These are phyloP conservation scores for Fistularia tabacaria DNA, from an alignment of 2,797 vertebrate species.

Conservation along the genomic window DNA sequence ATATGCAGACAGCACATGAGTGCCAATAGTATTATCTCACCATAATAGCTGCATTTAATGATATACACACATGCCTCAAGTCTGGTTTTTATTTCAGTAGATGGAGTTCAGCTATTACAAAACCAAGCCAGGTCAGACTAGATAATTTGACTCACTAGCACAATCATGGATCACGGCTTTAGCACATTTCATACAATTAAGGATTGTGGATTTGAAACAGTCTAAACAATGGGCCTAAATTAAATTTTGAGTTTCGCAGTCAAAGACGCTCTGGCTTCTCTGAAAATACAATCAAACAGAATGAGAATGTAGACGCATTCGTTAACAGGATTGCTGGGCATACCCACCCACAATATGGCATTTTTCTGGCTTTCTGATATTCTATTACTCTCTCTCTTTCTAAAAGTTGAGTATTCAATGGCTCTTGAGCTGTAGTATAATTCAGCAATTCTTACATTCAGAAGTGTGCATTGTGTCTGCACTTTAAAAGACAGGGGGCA, in stretches of 20 bases:
- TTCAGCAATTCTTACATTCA: slow-evolving; percentile 46
- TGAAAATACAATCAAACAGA: slow-evolving; percentile 66
- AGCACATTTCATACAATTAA: slow-evolving; percentile 70
- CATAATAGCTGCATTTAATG: slow-evolving; percentile 71
- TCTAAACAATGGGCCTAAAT: slow-evolving; percentile 77
- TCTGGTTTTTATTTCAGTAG: slow-evolving; percentile 63
- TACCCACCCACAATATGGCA: slow-evolving; percentile 61
- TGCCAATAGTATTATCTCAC: slow-evolving; percentile 62
- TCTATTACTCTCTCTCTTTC: slow-evolving; percentile 59
- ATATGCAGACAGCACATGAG: slow-evolving; percentile 46
- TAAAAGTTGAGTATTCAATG: slow-evolving; percentile 37
- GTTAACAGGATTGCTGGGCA: slow-evolving; percentile 75
- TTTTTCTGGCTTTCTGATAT: slow-evolving; percentile 56
- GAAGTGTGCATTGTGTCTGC: slow-evolving; percentile 55
- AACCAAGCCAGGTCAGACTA: slow-evolving; percentile 68
- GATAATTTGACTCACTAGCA: slow-evolving; percentile 55
- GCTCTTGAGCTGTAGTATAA: slow-evolving; percentile 36
- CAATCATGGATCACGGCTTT: slow-evolving; percentile 66
- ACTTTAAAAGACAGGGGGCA: slow-evolving; percentile 56
- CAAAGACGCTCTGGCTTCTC: slow-evolving; percentile 62
- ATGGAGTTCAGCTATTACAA: slow-evolving; percentile 61
- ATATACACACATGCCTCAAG: slow-evolving; percentile 62
- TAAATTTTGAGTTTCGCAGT: slow-evolving; percentile 75
- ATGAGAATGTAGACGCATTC: slow-evolving; percentile 54
- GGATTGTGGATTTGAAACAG: slow-evolving; percentile 72